Conservation (phyloP, 2,888 invertebrate genomes). For the Clitarchus hookeri region DNA sequence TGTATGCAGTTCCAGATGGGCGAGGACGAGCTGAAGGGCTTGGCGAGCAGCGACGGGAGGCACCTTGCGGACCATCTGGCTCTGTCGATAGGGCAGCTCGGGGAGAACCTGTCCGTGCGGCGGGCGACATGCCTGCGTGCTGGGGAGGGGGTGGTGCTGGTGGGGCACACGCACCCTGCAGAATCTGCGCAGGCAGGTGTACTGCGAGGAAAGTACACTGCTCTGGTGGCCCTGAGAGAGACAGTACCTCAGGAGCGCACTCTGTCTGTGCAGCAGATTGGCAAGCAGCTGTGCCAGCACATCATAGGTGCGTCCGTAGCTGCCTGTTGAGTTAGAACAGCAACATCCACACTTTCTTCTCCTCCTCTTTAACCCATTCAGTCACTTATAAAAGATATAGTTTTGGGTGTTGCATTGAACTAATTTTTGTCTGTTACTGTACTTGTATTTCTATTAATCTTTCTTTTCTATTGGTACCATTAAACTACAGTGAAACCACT, state of each 20-base stretch:
- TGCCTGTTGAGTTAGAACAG: background rate
- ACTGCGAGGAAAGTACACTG: slow-evolving; percentile 79
- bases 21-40: slow-evolving; percentile 66
- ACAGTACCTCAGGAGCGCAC: slow-evolving; percentile 47
- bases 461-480: no score
- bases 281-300: slow-evolving; percentile 86
- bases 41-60: slow-evolving; percentile 69
- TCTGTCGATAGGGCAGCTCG: slow-evolving; percentile 82
- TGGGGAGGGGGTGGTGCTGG: slow-evolving; percentile 59
- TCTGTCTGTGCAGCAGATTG: slow-evolving; percentile 55
- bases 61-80: slow-evolving; percentile 80
- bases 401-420: no score
- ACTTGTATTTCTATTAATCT: no score
- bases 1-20: slow-evolving; percentile 62
- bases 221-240: slow-evolving; percentile 73
- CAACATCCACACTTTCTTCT: background rate
- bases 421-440: no score
- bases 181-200: slow-evolving; percentile 56
- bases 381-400: no score
- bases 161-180: slow-evolving; percentile 79
- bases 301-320: slow-evolving; percentile 67
- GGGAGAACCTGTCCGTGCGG: slow-evolving; percentile 85
- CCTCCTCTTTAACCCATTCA: background rate
- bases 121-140: slow-evolving; percentile 74
- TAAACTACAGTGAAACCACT: no score